Base-by-base conservation (phyloP, 2,888 invertebrate species). In the Ptychoptera contaminata region DNA sequence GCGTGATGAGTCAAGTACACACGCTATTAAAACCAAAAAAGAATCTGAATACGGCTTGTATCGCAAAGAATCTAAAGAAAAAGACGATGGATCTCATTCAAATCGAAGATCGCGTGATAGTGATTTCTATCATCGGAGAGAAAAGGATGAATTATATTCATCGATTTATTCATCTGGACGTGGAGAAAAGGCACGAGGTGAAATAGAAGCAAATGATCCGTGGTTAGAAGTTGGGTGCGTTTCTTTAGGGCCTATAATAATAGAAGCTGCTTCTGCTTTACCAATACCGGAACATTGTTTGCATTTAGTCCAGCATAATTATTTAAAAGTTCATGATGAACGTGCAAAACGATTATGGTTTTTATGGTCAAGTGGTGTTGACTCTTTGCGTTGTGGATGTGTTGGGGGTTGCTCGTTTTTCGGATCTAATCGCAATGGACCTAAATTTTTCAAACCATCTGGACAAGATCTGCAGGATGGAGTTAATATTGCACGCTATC, bases 351-450 rank as follows among this genome's bases (percentile, higher is more conserved):
- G 93, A 46, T 68, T 98, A 32, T 93, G 92, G 90, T 97, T 98
- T 60, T 65, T 98, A 23, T 97, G 96, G 96, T 79, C 85, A 0
- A 70, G 70, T 14, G 63, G 60, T 42, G 58, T 59, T 15, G 72
- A 75, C 2, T 77, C 78, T 52, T 68, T 76, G 0, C 85, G 83
- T 53, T 98, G 97, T 61, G 97, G 96, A 1, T 98, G 97, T 61
- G 82, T 85, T 30, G 97, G 97, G 2, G 94, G 94, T 1, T 94
- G 93, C 58, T 73, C 74, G 10, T 98, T 98, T 68, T 97, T 97
- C 59, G 97, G 94, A 2, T 79, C 76, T 44, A 94, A 94, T 63
- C 76, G 78, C 56, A 92, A 93, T 61, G 96, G 94, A 0, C 68
- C 77, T 10, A 77, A 79, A 51, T 93, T 94, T 65, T 86, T 96